Conservation (phyloP, 2,888 invertebrate genomes). For the Rhamphomyia laevipes region DNA sequence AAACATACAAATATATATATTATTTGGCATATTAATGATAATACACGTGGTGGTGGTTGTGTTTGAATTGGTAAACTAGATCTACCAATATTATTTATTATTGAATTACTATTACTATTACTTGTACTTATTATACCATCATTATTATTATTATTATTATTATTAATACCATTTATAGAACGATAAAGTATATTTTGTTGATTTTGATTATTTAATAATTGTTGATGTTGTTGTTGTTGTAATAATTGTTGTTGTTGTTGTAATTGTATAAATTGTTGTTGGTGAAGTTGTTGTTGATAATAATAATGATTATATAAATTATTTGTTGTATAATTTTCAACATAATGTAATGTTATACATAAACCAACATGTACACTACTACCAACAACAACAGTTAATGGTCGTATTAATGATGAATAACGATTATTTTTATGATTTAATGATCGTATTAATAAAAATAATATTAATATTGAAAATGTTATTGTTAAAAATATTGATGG, state of each 20-base stretch:
- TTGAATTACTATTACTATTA: constrained; percentile 19
- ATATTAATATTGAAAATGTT: constrained; percentile 77
- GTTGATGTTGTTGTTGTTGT: constrained; percentile 15
- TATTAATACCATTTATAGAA: background rate
- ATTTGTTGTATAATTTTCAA: constrained; percentile 43
- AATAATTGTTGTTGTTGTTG: constrained; percentile 19
- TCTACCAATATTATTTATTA: constrained; percentile 11
- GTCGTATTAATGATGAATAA: constrained; percentile 60
- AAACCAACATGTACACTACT: constrained; percentile 67
- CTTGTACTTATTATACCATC: constrained; percentile 19
- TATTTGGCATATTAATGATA: constrained; percentile 69
- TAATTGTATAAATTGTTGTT: background rate
- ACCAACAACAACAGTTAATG: constrained; percentile 64
- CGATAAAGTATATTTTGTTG: constrained; percentile 12
- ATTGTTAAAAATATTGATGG: constrained; percentile 79
- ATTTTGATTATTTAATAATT: too few species aligned
- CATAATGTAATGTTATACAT: constrained; percentile 72
- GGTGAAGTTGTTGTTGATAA: constrained; percentile 28
- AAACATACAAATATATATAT: constrained; percentile 78
- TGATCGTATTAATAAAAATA: constrained; percentile 74
- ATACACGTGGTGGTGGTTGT: constrained; percentile 39
- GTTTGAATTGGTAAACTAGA: constrained; percentile 21
- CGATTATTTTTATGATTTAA: constrained; percentile 59
- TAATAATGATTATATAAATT: constrained; percentile 18
- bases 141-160: constrained; percentile 17